Evolutionary conservation across 53 echinoderm and acorn worm species (phyloP).

Genomic region (Crossaster papposus): DNA sequence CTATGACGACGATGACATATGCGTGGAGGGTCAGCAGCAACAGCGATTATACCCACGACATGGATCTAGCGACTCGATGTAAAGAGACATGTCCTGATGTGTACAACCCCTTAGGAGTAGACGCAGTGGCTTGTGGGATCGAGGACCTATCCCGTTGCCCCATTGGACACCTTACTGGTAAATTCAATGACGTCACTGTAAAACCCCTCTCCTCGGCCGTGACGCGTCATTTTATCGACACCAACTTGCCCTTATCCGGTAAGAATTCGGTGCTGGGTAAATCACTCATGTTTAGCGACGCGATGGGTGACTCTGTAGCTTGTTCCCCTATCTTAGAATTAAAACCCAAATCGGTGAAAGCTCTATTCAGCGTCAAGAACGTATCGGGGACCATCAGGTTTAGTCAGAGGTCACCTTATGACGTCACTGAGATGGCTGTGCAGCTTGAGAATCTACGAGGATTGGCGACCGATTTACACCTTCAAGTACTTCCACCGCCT

Average conservation of each 20-base stretch:
- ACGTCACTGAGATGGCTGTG: slow-evolving; percentile 67
- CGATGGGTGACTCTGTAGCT: slow-evolving; percentile 23
- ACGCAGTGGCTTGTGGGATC: slow-evolving; percentile 17
- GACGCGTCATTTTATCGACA: slow-evolving; percentile 69
- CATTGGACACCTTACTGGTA: slow-evolving; percentile 70
- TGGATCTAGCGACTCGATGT: slow-evolving; percentile 71
- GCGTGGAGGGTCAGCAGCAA: slow-evolving; percentile 79
- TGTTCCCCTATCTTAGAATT: slow-evolving; percentile 69
- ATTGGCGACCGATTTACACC: slow-evolving; percentile 83
- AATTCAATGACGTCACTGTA: slow-evolving; percentile 72
- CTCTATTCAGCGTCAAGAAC: slow-evolving; percentile 66
- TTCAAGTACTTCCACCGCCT: slow-evolving; percentile 85
- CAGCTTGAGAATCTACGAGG: slow-evolving; percentile 67
- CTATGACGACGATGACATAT: slow-evolving; percentile 52
- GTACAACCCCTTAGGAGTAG: slow-evolving; percentile 53
- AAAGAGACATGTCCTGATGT: slow-evolving; percentile 37
- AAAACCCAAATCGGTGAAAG: slow-evolving; percentile 68
- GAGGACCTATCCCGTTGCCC: slow-evolving; percentile 15
- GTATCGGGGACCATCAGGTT: slow-evolving; percentile 73
- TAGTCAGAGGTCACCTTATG: slow-evolving; percentile 78
- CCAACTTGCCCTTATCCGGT: slow-evolving; percentile 77
- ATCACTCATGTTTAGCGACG: slow-evolving; percentile 73
- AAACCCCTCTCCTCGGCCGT: slow-evolving; percentile 59
- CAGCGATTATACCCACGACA: slow-evolving; percentile 56
- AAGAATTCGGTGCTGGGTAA: slow-evolving; percentile 69